Base-by-base conservation (phyloP, 2,113 vertebrate genomes). In the Cephalopterus ornatus region DNA sequence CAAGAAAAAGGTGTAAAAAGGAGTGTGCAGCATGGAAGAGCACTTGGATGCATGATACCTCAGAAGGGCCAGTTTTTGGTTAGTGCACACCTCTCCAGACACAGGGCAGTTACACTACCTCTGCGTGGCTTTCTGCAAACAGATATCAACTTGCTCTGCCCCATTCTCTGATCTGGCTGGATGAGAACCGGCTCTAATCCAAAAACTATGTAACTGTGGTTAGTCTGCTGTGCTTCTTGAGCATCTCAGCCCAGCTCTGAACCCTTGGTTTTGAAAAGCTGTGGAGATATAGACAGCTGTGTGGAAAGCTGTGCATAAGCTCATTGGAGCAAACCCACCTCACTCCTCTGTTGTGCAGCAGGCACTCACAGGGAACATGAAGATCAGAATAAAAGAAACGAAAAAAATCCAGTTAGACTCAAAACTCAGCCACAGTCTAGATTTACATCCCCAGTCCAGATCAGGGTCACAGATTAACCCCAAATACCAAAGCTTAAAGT, bases 401-500 rank as follows among this genome's bases (percentile, higher is more conserved):
- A 70, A 85, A 95, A 85, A 68, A n/a, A 93, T 41, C 9, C 28
- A 91, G 35, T 56, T 44, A 91, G 79, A 66, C n/a, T 68, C 49
- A 96, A 94, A 94, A 93, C 61, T 92, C 32, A 92, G 77, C 44
- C 35, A 83, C 39, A 46, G 62, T 70, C 82, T 93, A 93, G 79
- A 85, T 92, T 88, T 95, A 85, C 76, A 87, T 91, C 62, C 73
- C 61, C 41, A 75, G 53, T 65, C 78, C 83, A 92, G 73, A 95
- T 95, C 86, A 89, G 93, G 70, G 73, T 91, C 83, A 93, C 77
- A 92, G 93, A 94, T 93, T 89, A 96, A 95, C 66, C 41, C 93
- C 76, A 89, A 89, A 91, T 78, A 86, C 80, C 76, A 90, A 92
- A 89, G 20, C 61, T 62, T 10, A 0, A 94, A 94, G 65, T 89